Base-by-base conservation (phyloP, 2,888 invertebrate species). In the Ommatoiulus sabulosus region DNA sequence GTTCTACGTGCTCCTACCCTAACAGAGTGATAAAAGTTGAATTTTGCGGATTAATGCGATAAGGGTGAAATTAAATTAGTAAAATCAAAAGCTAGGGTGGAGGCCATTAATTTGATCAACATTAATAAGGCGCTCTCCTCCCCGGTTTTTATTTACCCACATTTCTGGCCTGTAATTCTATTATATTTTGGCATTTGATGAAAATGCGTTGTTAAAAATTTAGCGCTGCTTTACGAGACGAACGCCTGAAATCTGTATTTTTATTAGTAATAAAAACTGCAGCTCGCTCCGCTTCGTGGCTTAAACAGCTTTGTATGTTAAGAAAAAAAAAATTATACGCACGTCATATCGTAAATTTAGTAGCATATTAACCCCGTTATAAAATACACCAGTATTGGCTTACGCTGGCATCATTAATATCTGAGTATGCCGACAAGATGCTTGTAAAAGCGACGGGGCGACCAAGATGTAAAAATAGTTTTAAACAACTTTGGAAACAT, bases 341-440 rank as follows among this genome's bases (percentile, higher is more conserved):
- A 72, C 72, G 72, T 72, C 72, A 72, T 24, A 72, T 24, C 72
- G 72, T 72, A 72, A 72, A 72, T 72, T 72, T 72, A 72, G 72
- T 24, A 24, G 72, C 72, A n/a, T 72, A 72, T 72, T 72, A 72
- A 72, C 72, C 72, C 72, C 24, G 24, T 72, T 72, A 24, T 24
- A 72, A 72, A 72, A 72, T 24, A n/a, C 72, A n/a, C 24, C n/a
- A 24, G 24, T 72, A 24, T 72, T 72, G 8, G 72, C 72, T 72
- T 24, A 72, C 72, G 24, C 24, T 72, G 2, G 72, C 72, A 24
- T 72, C 72, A 72, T 72, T 24, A 72, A 72, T 72, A 72, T 72
- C 20, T 72, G 24, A 72, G 24, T 24, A 72, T 24, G 72, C 20
- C 7, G 72, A 1, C 72, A 72, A 72, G 72, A 72, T 24, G 24